These are phyloP conservation scores for Athrips mouffetella DNA, from an alignment of 2,888 invertebrate species.

Conservation along the genomic window DNA sequence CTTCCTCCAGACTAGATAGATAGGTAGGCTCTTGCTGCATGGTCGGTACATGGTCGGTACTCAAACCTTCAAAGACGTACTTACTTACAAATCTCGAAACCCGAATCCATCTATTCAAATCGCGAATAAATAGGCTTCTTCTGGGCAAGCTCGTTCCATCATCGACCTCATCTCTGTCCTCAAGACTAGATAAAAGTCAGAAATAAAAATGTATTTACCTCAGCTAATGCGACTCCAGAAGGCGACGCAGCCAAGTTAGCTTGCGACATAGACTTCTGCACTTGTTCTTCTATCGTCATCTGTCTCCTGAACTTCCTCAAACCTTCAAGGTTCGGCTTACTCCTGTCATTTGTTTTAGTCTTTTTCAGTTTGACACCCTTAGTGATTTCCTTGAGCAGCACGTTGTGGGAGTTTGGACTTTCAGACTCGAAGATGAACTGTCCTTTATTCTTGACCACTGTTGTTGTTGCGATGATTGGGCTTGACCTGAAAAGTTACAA, in stretches of 20 bases:
- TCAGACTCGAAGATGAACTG: constrained; percentile 94
- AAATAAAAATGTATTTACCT: background rate
- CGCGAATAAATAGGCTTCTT: too few relatives aligned
- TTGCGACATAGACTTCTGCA: constrained; percentile 88
- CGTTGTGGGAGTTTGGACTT: constrained; percentile 87
- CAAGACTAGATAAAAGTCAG: too few relatives aligned
- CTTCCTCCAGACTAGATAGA: too few relatives aligned
- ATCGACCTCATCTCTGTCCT: too few relatives aligned
- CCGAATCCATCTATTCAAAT: background rate
- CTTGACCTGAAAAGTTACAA: constrained; percentile 68
- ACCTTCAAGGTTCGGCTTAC: constrained; percentile 89
- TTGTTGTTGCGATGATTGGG: constrained; percentile 77
- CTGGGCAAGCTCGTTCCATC: too few relatives aligned
- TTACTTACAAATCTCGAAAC: background rate
- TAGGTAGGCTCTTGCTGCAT: too few relatives aligned
- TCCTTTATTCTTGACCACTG: constrained; percentile 83
- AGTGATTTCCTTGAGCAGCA: constrained; percentile 88
- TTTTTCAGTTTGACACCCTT: constrained; percentile 86
- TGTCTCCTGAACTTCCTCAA: constrained; percentile 92
- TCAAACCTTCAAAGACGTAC: background rate
- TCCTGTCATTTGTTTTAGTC: constrained; percentile 90
- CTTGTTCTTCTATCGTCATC: constrained; percentile 93
- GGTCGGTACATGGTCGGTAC: background rate
- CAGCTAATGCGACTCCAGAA: constrained; percentile 55
- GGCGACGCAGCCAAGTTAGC: constrained; percentile 76